Percentiles rank a stretch among this genome's conserved stretches.
Evolutionary conservation across 2,888 invertebrate genomes (phyloP).

Genomic region (Epinotia brunnichana): DNA sequence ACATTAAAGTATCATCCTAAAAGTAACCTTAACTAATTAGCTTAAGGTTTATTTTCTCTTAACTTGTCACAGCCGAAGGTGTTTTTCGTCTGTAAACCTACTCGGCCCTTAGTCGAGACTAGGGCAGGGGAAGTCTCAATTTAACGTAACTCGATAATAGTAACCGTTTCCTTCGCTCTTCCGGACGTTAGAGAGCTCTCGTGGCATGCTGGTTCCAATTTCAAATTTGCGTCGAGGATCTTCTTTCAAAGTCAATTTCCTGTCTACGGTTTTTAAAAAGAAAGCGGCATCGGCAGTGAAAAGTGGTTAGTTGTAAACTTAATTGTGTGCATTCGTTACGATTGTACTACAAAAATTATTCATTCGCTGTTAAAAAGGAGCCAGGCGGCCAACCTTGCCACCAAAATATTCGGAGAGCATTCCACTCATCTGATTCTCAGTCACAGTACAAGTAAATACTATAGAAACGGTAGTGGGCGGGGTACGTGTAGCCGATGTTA

Average conservation of each 20-base stretch:
- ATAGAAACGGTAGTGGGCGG: too few relatives aligned
- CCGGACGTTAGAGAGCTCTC: slow-evolving; percentile 43
- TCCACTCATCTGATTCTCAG: too few relatives aligned
- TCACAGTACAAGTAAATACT: too few relatives aligned
- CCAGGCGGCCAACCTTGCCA: too few relatives aligned
- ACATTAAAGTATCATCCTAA: slow-evolving; percentile 7
- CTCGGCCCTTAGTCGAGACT: slow-evolving; percentile 47
- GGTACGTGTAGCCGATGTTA: too few relatives aligned
- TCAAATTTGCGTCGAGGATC: slow-evolving; percentile 50
- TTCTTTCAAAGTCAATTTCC: slow-evolving; percentile 37
- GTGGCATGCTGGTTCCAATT: slow-evolving; percentile 42
- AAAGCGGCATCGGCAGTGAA: neutral
- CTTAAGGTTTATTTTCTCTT: slow-evolving; percentile 6
- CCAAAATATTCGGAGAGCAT: too few relatives aligned
- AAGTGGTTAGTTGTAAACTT: neutral
- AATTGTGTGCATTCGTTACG: neutral
- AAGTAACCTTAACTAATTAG: neutral
- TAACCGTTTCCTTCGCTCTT: slow-evolving; percentile 50
- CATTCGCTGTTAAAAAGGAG: too few relatives aligned
- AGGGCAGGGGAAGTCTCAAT: slow-evolving; percentile 70
- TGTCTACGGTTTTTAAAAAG: slow-evolving; percentile 16
- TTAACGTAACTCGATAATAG: slow-evolving; percentile 67
- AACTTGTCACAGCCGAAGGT: slow-evolving; percentile 26
- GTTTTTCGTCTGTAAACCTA: slow-evolving; percentile 33
- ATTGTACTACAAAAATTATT: too few relatives aligned